A percentile compares a stretch with the other conserved stretches of the same genome.
These are phyloP conservation scores for Steinernema feltiae DNA, from an alignment of 1,140 invertebrate species.

Conservation along the genomic window DNA sequence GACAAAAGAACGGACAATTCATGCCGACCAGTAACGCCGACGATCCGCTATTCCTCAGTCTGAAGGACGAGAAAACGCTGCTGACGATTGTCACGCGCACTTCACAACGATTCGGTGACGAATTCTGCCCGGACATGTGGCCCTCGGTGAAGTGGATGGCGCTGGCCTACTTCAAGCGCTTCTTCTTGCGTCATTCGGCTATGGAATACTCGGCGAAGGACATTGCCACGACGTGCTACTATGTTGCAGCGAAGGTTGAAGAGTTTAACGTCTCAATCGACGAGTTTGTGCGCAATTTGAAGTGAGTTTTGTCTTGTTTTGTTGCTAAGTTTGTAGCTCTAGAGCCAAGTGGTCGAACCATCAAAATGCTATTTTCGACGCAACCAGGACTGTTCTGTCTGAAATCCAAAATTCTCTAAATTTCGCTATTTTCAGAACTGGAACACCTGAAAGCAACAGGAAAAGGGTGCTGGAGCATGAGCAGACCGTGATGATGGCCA, in stretches of 20 bases:
- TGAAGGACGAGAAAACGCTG: constrained; percentile 27
- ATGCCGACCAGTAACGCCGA: constrained; percentile 21
- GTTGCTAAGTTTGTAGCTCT: constrained; percentile 22
- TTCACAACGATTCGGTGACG: constrained; percentile 71
- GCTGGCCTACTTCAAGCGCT: constrained; percentile 92
- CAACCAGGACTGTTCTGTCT: too few species aligned
- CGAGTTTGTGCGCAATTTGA: constrained; percentile 86
- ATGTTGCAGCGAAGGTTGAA: constrained; percentile 93
- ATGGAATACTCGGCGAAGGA: constrained; percentile 98
- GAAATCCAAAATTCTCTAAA: too few species aligned
- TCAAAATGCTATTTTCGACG: too few species aligned
- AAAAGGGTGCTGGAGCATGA: constrained; percentile 92
- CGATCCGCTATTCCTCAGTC: constrained; percentile 3
- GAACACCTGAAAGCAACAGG: constrained; percentile 70
- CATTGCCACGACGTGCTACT: constrained; percentile 89
- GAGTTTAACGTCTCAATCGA: constrained; percentile 96
- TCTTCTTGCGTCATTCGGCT: constrained; percentile 87
- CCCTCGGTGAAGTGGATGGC: constrained; percentile 70
- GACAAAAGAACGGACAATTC: constrained; percentile 61
- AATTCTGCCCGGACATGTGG: constrained; percentile 81
- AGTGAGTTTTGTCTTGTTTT: constrained; percentile 64
- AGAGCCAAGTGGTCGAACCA: constrained; percentile 15
- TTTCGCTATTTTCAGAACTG: constrained; percentile 72
- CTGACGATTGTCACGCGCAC: constrained; percentile 44
- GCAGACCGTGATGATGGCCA: constrained; percentile 80